A percentile compares a stretch with the other conserved stretches of the same genome.
Evolutionary conservation across 2,888 invertebrate species (phyloP).

Genomic region (Sepiola atlantica): DNA sequence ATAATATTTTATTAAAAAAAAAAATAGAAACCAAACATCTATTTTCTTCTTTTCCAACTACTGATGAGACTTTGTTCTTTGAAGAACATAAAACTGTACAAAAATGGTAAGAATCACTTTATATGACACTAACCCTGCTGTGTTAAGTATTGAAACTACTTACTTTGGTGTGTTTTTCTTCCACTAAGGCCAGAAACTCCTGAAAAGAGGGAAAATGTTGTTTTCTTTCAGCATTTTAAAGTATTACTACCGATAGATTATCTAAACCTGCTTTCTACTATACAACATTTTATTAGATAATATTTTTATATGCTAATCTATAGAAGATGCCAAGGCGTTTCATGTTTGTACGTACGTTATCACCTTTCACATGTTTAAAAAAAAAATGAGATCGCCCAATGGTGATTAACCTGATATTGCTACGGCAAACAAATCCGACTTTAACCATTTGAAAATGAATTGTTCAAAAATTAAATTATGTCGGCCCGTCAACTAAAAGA

Average conservation of each 20-base stretch:
- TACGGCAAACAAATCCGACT: too few relatives aligned
- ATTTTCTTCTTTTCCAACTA: background rate
- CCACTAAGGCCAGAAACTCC: slow-evolving; percentile 12
- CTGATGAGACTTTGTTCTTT: background rate
- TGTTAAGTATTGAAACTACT: slow-evolving; percentile 32
- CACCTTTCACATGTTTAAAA: too few relatives aligned
- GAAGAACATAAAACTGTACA: background rate
- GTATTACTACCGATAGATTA: background rate
- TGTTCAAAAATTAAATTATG: too few relatives aligned
- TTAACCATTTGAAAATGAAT: too few relatives aligned
- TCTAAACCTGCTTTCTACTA: background rate
- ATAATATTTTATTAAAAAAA: background rate
- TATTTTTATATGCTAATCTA: slow-evolving; percentile 4
- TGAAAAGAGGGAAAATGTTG: slow-evolving; percentile 32
- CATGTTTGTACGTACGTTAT: too few relatives aligned
- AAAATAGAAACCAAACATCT: background rate
- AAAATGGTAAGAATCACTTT: background rate
- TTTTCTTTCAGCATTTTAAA: background rate
- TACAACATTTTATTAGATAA: background rate
- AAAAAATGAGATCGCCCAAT: too few relatives aligned
- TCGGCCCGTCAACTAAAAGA: too few relatives aligned
- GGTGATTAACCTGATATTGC: too few relatives aligned
- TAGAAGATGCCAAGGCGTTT: too few relatives aligned
- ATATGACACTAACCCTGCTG: slow-evolving; percentile 32
- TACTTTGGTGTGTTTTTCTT: slow-evolving; percentile 32